Conservation (phyloP, 1,140 invertebrate genomes). For the Rhagoletis zephyria region DNA sequence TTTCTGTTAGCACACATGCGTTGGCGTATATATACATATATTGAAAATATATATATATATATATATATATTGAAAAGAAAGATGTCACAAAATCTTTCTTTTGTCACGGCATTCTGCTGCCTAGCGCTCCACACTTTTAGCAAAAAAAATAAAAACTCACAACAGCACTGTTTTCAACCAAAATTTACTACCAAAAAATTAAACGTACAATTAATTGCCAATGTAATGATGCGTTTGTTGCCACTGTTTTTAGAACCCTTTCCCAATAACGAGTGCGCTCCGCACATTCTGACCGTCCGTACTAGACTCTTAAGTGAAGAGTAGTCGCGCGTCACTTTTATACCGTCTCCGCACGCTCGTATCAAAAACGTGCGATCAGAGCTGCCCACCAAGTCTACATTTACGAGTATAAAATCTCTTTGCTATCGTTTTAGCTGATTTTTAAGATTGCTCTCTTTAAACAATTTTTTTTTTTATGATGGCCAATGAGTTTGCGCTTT, state of each 20-base stretch:
- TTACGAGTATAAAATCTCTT: background rate
- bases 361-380: background rate
- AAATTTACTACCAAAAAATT: background rate
- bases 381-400: background rate
- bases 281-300: constrained; percentile 7
- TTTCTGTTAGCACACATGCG: no score
- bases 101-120: background rate
- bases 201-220: background rate
- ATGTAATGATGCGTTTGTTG: background rate
- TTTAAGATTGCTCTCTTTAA: background rate
- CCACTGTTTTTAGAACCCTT: background rate
- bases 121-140: background rate
- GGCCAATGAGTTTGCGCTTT: background rate
- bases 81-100: no score
- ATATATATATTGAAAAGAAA: no score
- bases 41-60: no score
- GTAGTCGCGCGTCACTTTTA: background rate
- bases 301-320: constrained; percentile 14
- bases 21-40: no score
- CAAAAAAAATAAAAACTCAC: no score
- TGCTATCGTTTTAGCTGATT: background rate
- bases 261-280: background rate
- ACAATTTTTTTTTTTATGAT: background rate
- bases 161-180: background rate
- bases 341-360: background rate